Conservation (phyloP, 92 coral and sea anemone genomes). For the Bergia puertoricense region DNA sequence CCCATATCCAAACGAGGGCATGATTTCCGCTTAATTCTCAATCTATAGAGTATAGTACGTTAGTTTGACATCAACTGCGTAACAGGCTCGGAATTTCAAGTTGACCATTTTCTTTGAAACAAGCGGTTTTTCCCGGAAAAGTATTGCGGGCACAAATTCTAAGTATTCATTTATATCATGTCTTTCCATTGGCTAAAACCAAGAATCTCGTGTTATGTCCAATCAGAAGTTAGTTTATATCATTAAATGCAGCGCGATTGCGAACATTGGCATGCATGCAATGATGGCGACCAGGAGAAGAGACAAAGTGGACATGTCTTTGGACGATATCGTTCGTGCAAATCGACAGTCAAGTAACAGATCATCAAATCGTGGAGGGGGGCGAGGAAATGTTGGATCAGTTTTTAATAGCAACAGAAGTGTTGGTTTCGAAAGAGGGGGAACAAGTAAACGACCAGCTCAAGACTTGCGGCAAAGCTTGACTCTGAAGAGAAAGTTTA, state of each 20-base stretch:
- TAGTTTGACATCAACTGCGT: not conserved
- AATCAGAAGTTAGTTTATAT: constrained; percentile 21
- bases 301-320: constrained; percentile 21
- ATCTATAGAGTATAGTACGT: not conserved
- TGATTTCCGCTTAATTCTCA: not conserved
- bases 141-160: constrained; percentile 13
- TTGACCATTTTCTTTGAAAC: not conserved
- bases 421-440: constrained; percentile 10
- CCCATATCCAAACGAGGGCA: not conserved
- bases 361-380: constrained; percentile 19
- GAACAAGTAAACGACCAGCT: constrained; percentile 5
- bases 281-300: constrained; percentile 22
- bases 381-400: constrained; percentile 10
- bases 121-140: constrained; percentile 20
- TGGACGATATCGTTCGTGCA: constrained; percentile 45
- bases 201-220: not conserved
- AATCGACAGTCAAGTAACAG: constrained; percentile 6
- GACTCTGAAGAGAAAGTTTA: constrained; percentile 35
- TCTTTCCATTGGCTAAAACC: constrained; percentile 16
- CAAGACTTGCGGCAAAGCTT: constrained; percentile 37
- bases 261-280: not conserved
- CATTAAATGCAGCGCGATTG: not conserved
- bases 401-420: constrained; percentile 1
- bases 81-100: not conserved
- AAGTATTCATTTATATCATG: not conserved